These are phyloP conservation scores for Microctonus brassicae DNA, from an alignment of 2,888 invertebrate genomes.

Conservation along the genomic window DNA sequence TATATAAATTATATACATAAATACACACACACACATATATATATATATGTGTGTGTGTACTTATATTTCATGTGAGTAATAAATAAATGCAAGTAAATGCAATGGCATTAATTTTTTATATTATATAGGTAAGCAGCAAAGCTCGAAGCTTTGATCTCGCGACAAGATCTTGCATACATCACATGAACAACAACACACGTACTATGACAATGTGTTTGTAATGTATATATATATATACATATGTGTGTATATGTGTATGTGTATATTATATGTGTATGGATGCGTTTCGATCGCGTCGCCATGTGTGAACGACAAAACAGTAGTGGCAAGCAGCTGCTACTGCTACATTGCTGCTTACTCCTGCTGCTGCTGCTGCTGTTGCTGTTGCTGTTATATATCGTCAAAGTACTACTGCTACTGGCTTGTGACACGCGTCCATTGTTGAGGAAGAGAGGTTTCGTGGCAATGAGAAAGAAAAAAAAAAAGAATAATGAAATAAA, in stretches of 20 bases:
- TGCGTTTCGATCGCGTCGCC: constrained; percentile 51
- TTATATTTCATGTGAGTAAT: constrained; percentile 14
- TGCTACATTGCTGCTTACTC: constrained; percentile 55
- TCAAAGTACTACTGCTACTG: constrained; percentile 12
- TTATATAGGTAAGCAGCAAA: constrained; percentile 28
- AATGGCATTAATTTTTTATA: constrained; percentile 22
- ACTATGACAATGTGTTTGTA: no score
- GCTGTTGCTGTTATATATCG: constrained; percentile 46
- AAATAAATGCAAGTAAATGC: constrained; percentile 24
- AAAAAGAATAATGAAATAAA: background rate
- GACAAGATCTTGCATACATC: constrained; percentile 48
- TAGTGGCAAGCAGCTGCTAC: constrained; percentile 66
- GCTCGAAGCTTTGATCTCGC: constrained; percentile 51
- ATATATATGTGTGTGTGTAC: background rate
- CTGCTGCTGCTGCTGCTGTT: constrained; percentile 63
- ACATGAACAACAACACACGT: constrained; percentile 29
- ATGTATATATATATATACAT: background rate
- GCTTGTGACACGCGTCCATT: constrained; percentile 69
- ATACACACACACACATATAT: background rate
- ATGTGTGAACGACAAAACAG: constrained; percentile 66
- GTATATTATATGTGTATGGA: no score
- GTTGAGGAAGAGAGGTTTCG: constrained; percentile 66
- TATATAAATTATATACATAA: background rate
- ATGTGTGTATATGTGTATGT: no score
- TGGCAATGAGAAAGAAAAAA: constrained; percentile 65